These are phyloP conservation scores for Lycodopsis pacificus DNA, from an alignment of 2,797 vertebrate genomes.

Conservation along the genomic window DNA sequence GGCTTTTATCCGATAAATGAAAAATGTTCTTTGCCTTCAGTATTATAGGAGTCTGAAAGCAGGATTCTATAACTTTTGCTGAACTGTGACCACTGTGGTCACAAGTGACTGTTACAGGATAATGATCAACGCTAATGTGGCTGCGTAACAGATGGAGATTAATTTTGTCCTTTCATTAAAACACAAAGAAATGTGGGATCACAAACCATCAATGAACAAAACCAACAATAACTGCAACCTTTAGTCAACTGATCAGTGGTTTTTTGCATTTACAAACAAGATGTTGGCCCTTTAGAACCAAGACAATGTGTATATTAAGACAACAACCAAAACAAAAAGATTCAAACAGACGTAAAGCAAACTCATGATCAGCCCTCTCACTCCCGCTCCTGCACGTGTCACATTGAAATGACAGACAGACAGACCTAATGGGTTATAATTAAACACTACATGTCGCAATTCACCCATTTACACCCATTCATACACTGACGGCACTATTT, in stretches of 20 bases:
- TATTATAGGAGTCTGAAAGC: not conserved
- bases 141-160: not conserved
- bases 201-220: not conserved
- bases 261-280: no score
- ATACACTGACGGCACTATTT: no score
- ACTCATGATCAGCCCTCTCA: no score
- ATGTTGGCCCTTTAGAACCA: no score
- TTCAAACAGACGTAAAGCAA: no score
- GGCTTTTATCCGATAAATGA: not conserved
- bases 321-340: no score
- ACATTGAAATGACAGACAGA: not conserved
- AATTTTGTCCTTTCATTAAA: not conserved
- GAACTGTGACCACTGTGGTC: not conserved
- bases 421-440: not conserved
- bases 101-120: not conserved
- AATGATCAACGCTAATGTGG: not conserved
- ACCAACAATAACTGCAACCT: no score
- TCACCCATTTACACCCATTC: no score
- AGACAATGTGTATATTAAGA: no score
- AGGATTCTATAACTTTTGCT: not conserved
- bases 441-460: no score
- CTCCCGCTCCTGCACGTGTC: no score
- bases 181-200: not conserved
- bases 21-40: not conserved
- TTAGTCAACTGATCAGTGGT: no score